These are phyloP conservation scores for Pogonomyrmex californicus DNA, from an alignment of 1,140 invertebrate species.

Conservation along the genomic window DNA sequence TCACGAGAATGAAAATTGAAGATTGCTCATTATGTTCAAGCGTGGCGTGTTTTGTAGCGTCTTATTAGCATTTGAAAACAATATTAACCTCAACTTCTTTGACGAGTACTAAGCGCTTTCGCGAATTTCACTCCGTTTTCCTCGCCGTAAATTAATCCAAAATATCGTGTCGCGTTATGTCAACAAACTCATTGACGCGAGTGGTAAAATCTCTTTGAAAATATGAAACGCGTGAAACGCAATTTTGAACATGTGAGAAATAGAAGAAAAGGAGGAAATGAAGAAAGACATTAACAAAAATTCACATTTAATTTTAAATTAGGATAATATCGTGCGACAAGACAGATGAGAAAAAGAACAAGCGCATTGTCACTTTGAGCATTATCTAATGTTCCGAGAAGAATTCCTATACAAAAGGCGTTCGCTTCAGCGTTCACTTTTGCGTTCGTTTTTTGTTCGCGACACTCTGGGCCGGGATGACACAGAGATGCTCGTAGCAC, in stretches of 20 bases:
- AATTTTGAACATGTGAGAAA: not conserved
- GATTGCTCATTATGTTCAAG: too few relatives aligned
- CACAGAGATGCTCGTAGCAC: conserved; percentile 18
- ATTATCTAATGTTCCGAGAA: conserved; percentile 18
- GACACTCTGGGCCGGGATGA: not conserved
- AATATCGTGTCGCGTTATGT: not conserved
- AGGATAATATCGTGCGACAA: not conserved
- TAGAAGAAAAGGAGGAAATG: not conserved
- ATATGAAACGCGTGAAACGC: not conserved
- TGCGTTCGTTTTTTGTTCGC: not conserved
- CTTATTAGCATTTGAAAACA: too few relatives aligned
- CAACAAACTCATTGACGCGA: not conserved
- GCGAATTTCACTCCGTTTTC: too few relatives aligned
- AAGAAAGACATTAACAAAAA: not conserved
- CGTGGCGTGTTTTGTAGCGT: too few relatives aligned
- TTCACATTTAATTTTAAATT: not conserved
- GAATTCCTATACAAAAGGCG: conserved; percentile 19
- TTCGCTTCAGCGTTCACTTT: not conserved
- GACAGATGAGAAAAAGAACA: not conserved
- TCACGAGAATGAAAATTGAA: not conserved
- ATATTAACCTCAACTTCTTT: too few relatives aligned
- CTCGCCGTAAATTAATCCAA: too few relatives aligned
- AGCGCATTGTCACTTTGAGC: conserved; percentile 11
- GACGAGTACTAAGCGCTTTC: too few relatives aligned
- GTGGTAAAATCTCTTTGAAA: not conserved